Base-by-base conservation (phyloP, 2,113 vertebrate genomes). In the Onychorhynchus coronatus region DNA sequence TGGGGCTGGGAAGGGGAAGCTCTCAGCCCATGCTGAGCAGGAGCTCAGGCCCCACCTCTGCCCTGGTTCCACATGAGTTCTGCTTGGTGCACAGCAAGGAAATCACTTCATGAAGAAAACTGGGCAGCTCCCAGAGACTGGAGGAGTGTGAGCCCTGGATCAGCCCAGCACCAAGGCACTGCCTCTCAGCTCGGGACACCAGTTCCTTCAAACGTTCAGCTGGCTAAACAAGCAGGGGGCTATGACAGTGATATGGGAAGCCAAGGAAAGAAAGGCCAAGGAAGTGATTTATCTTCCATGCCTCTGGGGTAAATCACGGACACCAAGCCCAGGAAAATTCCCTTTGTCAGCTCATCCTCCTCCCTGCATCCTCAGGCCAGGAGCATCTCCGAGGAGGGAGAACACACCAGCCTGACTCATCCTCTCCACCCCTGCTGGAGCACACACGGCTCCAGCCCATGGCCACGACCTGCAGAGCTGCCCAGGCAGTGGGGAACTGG, bases 391-490 rank as follows among this genome's bases (percentile, higher is more conserved):
- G 0, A 35, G 53, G 33, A 83, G 53, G 28, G 31, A 70, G 72
- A 63, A 67, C 1, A 1, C 24, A 6, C 67, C 44, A 59, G 11
- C n/a, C 50, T n/a, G 20, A 80, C 73, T 89, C 84, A 89, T 35
- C 30, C 44, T 42, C 73, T 74, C 74, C 62, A 12, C 6, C 37
- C 15, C 71, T 78, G 53, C 27, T 78, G 24, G 30, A 85, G 56
- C n/a, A 20, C 50, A 15, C 21, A 10, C 0, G 2, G 68, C 70
- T 37, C 23, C 72, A 83, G 71, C 35, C 65, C 68, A 59, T 12
- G 3, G 3, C 47, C 35, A 72, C 0, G 0, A 25, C 6, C 3
- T 35, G 37, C 12, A 4, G 56, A 28, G 63, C 65, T 5, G 14
- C 22, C 22, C 37, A 23, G 55, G 55, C 66, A 83, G 20, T 1